Conservation (phyloP, 2,888 invertebrate genomes). For the Yponomeuta evonymella region DNA sequence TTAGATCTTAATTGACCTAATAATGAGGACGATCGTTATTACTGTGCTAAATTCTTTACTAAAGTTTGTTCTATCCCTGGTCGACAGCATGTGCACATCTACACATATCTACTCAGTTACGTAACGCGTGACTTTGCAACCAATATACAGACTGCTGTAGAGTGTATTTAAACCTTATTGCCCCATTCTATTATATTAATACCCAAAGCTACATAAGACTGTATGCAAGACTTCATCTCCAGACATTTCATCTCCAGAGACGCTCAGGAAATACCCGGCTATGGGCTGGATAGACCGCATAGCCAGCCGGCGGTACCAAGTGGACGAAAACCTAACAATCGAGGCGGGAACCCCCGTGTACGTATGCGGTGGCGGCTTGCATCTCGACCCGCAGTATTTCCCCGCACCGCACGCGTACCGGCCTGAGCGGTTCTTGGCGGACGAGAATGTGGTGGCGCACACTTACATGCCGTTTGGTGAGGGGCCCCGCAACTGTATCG, state of each 20-base stretch:
- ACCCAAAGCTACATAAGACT: background rate
- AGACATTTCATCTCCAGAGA: slow-evolving; percentile 42
- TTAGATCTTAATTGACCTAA: no score
- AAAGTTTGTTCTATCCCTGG: no score
- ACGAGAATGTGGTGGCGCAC: slow-evolving; percentile 19
- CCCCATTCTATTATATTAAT: no score
- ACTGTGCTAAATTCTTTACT: no score
- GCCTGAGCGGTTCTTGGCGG: slow-evolving; percentile 24
- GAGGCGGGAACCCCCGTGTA: slow-evolving; percentile 40
- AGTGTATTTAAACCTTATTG: background rate
- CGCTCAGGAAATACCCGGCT: slow-evolving; percentile 37
- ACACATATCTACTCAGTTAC: background rate
- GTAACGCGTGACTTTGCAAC: background rate
- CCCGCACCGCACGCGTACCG: slow-evolving; percentile 22
- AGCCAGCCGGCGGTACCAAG: slow-evolving; percentile 31
- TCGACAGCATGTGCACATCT: no score
- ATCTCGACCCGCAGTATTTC: slow-evolving; percentile 18
- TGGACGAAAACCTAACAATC: slow-evolving; percentile 41
- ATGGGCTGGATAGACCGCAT: slow-evolving; percentile 36
- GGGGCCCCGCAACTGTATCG: slow-evolving; percentile 24
- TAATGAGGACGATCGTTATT: no score
- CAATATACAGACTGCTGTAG: background rate
- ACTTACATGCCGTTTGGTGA: slow-evolving; percentile 25
- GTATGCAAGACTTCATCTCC: slow-evolving; percentile 5
- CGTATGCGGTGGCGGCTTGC: slow-evolving; percentile 35